Conservation (phyloP, 2,888 invertebrate genomes). For the Rhimphoctona megacephalus region DNA sequence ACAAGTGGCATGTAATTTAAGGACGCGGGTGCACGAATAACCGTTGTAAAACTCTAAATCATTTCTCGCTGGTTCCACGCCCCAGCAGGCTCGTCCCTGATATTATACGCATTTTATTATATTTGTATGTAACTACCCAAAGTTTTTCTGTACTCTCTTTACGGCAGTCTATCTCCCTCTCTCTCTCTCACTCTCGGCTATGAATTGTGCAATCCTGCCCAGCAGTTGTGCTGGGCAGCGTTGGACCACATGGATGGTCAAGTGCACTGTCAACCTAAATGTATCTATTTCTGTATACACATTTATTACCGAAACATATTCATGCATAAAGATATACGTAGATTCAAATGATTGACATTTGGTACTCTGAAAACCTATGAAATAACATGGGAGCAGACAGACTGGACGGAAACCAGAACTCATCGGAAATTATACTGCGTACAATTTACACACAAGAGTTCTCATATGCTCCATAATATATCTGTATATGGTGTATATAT, state of each 20-base stretch:
- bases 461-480: not conserved
- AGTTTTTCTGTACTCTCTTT: slow-evolving; percentile 1
- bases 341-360: slow-evolving; percentile 43
- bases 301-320: not conserved
- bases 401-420: slow-evolving; percentile 30
- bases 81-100: slow-evolving; percentile 50
- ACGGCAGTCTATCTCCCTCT: not conserved
- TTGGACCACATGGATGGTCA: slow-evolving; percentile 57
- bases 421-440: slow-evolving; percentile 64
- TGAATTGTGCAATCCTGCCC: no score
- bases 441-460: slow-evolving; percentile 55
- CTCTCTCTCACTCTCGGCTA: not conserved
- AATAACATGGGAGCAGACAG: slow-evolving; percentile 36
- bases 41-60: slow-evolving; percentile 69
- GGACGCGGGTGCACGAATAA: slow-evolving; percentile 56
- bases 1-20: slow-evolving; percentile 67
- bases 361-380: slow-evolving; percentile 46
- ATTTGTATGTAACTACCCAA: slow-evolving; percentile 9
- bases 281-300: slow-evolving; percentile 36
- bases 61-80: slow-evolving; percentile 61
- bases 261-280: slow-evolving; percentile 55
- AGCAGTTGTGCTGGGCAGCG: slow-evolving; percentile 19
- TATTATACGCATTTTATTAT: slow-evolving; percentile 46
- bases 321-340: not conserved
- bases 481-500: not conserved